phyloP scores from a whole-genome alignment of 1,140 invertebrate genomes.

The Scaptomyza pallida region DNA sequence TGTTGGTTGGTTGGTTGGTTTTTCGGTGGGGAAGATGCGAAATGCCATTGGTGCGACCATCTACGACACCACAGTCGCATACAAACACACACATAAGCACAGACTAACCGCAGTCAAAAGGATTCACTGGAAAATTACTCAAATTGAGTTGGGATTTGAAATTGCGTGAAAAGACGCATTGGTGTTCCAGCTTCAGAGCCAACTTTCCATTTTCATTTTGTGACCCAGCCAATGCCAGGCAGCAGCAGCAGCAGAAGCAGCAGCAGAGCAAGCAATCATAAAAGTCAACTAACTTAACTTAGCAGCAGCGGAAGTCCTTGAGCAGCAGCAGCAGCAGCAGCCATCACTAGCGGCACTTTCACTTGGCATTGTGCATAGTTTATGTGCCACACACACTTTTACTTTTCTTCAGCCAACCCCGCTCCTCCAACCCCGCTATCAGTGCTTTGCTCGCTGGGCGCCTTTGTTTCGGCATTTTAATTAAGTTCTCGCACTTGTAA shows the following conservation, averaged over 20 bases:
- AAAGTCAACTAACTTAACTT: conserved; percentile 68
- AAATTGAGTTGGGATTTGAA: conserved; percentile 82
- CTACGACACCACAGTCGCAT: background rate
- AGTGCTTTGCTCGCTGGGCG: conserved; percentile 9
- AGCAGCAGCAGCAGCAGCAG: conserved; percentile 24
- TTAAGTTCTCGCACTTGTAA: conserved; percentile 81
- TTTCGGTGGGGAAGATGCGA: too few species aligned
- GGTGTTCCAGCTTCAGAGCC: conserved; percentile 39
- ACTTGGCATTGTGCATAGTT: conserved; percentile 75
- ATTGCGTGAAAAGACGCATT: conserved; percentile 76
- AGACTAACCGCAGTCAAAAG: conserved; percentile 65
- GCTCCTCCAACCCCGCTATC: too few species aligned
- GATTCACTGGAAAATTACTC: conserved; percentile 79
- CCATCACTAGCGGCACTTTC: conserved; percentile 63
- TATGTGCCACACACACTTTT: conserved; percentile 44
- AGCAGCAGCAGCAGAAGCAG: conserved; percentile 18
- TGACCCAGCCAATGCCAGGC: conserved; percentile 32
- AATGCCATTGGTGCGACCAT: conserved; percentile 5
- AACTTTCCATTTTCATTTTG: conserved; percentile 51
- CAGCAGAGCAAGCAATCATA: conserved; percentile 64
- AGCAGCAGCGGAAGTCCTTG: conserved; percentile 37
- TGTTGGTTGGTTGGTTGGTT: background rate
- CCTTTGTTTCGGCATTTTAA: conserved; percentile 78
- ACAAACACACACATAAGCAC: background rate
- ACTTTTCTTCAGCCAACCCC: background rate